Base-by-base conservation (phyloP, 2,113 vertebrate species). In the Bolborhynchus lineola region DNA sequence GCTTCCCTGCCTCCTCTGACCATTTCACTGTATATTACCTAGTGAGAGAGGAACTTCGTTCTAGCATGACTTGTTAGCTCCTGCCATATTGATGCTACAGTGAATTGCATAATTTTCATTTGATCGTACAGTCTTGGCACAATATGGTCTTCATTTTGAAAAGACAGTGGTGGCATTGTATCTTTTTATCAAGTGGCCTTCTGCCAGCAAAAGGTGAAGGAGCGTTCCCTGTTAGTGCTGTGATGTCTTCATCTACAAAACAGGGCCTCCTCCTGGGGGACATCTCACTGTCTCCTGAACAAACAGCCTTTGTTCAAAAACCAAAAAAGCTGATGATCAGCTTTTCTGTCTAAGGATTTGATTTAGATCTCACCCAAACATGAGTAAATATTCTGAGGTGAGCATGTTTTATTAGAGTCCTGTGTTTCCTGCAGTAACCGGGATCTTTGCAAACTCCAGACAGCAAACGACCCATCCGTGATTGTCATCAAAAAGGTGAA, bases 81-180 rank as follows among this genome's bases (percentile, higher is more conserved):
- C 57, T 68, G 1, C 29, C 14, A 4, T 26, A 10, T 35, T 63
- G 65, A 5, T 79, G 52, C 42, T 42, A 7, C 41, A 57, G 1
- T 13, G 49, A 82, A 42, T 79, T 52, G 12, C 19, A 3, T 44
- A 3, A 42, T 76, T 68, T 53, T 82, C 5, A 15, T 75, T 53
- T 60, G 67, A 9, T 80, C 35, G 1, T 20, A 6, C 12, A 6
- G 6, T 55, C 82, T 62, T 63, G 59, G 47, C 63, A 75, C 65
- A 35, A 1, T 2, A 1, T 13, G 31, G 31, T 33, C 4, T 74
- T n/a, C 14, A 3, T 28, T 59, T 26, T 41, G 69, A 44, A 15
- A 35, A 31, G 67, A 0, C 52, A 46, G 35, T 6, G 5, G n/a
- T 71, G 37, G 23, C 17, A 12, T 52, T 10, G 0, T 12, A 3